Conservation (phyloP, 2,888 invertebrate species). For the Gisinianus flammeolus region DNA sequence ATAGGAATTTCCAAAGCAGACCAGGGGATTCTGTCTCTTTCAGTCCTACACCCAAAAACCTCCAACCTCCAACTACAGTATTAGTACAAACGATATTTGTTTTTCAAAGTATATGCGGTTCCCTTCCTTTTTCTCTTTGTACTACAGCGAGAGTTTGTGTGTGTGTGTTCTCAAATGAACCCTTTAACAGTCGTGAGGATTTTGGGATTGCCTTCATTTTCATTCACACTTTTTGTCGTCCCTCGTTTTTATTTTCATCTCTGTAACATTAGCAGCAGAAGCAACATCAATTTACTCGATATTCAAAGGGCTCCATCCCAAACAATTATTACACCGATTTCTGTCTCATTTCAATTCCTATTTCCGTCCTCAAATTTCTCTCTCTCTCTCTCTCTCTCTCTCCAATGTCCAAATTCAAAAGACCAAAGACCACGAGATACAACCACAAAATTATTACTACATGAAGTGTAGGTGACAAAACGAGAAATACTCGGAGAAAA, state of each 20-base stretch:
- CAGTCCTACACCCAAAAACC: neutral
- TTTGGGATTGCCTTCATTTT: neutral
- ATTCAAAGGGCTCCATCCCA: neutral
- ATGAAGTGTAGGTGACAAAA: no score
- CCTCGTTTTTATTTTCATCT: neutral
- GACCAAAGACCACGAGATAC: no score
- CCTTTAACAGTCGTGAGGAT: neutral
- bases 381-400: neutral
- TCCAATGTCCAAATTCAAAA: no score
- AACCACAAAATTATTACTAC: no score
- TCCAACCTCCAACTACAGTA: no score
- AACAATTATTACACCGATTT: no score
- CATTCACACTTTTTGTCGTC: neutral
- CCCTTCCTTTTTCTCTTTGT: neutral
- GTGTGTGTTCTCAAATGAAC: neutral
- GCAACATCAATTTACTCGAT: no score
- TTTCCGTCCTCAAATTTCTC: neutral
- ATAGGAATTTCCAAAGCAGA: neutral
- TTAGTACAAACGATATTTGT: neutral
- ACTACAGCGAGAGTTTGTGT: neutral
- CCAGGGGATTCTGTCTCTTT: neutral
- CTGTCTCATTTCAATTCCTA: neutral
- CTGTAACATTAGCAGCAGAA: neutral
- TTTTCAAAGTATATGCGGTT: neutral
- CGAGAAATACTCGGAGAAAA: no score